A percentile compares a stretch with the other conserved stretches of the same genome.
Evolutionary conservation across 2,797 vertebrate genomes (phyloP).

Genomic region (Megalops cyprinoides): DNA sequence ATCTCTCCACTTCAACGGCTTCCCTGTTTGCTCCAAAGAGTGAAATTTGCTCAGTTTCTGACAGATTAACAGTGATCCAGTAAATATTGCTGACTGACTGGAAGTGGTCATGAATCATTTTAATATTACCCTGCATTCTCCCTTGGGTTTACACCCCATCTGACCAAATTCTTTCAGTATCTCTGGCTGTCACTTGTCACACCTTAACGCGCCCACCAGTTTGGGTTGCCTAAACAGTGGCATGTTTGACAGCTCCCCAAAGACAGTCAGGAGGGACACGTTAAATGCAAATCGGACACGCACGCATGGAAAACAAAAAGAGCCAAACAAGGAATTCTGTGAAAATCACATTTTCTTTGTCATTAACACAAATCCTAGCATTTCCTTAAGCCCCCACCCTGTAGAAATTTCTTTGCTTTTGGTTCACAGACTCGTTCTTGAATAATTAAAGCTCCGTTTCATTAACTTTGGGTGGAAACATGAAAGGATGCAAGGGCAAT

Average conservation of each 20-base stretch:
- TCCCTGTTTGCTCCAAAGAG: constrained; percentile 83
- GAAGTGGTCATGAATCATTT: constrained; percentile 82
- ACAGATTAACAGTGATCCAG: constrained; percentile 79
- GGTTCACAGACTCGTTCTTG: constrained; percentile 24
- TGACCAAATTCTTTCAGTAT: too few relatives aligned
- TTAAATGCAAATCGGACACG: constrained; percentile 68
- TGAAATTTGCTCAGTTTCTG: constrained; percentile 82
- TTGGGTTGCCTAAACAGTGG: too few relatives aligned
- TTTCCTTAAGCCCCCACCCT: not conserved
- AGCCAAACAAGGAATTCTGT: not conserved
- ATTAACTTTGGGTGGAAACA: constrained; percentile 35
- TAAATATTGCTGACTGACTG: constrained; percentile 81
- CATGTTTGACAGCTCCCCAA: too few relatives aligned
- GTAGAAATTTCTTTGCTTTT: not conserved
- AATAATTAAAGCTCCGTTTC: constrained; percentile 38
- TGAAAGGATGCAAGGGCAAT: constrained; percentile 33
- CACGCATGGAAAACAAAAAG: constrained; percentile 58
- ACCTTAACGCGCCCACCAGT: too few relatives aligned
- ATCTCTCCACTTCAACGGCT: constrained; percentile 78
- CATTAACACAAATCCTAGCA: not conserved
- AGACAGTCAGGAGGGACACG: constrained; percentile 49
- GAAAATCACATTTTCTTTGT: not conserved
- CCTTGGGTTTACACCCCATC: constrained; percentile 36
- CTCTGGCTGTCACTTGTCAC: constrained; percentile 4
- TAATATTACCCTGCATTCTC: constrained; percentile 71